Conservation (phyloP, 1,140 invertebrate genomes). For the Artemia franciscana region DNA sequence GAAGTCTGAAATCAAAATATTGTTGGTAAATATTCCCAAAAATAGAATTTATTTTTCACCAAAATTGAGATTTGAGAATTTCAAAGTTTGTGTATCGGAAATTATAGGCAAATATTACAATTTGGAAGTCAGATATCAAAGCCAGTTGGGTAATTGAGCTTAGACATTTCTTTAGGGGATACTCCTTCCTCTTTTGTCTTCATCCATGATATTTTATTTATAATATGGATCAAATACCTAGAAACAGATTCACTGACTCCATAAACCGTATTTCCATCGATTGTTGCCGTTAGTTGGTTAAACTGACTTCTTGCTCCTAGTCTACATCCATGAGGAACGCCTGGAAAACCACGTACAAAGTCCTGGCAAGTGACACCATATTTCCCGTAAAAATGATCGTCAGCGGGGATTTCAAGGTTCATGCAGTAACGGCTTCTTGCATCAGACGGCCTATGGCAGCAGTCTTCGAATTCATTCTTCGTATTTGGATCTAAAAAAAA, state of each 20-base stretch:
- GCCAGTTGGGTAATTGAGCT: too few species aligned
- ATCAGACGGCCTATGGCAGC: conserved; percentile 47
- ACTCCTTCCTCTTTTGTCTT: neutral
- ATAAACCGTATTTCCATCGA: conserved; percentile 64
- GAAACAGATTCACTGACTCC: conserved; percentile 50
- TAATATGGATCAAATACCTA: conserved; percentile 24
- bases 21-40: too few species aligned
- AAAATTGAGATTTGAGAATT: too few species aligned
- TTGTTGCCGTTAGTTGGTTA: conserved; percentile 53
- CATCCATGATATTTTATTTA: neutral
- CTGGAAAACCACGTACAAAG: conserved; percentile 64
- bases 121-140: too few species aligned
- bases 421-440: conserved; percentile 73
- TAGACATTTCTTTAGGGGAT: too few species aligned
- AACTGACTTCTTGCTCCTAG: conserved; percentile 50
- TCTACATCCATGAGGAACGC: conserved; percentile 50
- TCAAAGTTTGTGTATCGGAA: too few species aligned
- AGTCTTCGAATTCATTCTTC: conserved; percentile 66
- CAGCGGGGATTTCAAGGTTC: conserved; percentile 62
- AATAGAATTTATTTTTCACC: too few species aligned
- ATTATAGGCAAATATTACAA: too few species aligned
- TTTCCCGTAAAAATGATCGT: conserved; percentile 72
- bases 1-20: too few species aligned
- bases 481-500: conserved; percentile 41
- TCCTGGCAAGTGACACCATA: conserved; percentile 63